Evolutionary conservation across 1,140 invertebrate genomes (phyloP), one percentile per base, ranked within the genome.

Genomic region (Homalodisca vitripennis): DNA sequence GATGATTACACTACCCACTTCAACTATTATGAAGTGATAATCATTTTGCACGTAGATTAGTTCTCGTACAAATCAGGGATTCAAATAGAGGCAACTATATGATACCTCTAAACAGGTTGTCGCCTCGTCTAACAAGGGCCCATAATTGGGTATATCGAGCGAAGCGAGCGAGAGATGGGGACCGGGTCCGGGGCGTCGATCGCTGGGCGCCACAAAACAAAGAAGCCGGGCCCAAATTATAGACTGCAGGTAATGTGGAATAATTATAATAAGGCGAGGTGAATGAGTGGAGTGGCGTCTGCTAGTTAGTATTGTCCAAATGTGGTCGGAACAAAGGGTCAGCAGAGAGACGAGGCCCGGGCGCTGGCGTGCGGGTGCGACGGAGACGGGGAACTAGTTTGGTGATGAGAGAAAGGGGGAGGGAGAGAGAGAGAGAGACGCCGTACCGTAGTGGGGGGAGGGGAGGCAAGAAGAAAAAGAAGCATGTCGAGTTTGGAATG

Each of bases 211-310:
- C 55, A 60, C 55, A 27, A 60, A 60, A 60, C 55, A 60, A 60
- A 60, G 55, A 60, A 41, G 24, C 24, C 24, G 55, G 13, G 24
- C 2, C 55, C 55, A 60, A 66, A 66, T 66, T 66, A 66, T 47
- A 66, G 63, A 22, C 26, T 24, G 41, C 63, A 31, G 10, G 34
- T 66, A 66, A 66, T 31, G 63, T 22, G 31, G 63, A 66, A 66
- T 66, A 66, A 66, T 66, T 66, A 66, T 66, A 66, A 66, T 66
- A 66, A 41, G 55, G 55, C 55, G 55, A 60, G 55, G 55, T 60
- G 41, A 66, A 66, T 66, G 63, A 66, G 41, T 22, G 63, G 31
- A 47, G 41, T 46, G 63, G 63, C 34, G 55, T 60, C 32, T 66
- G 55, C 41, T 66, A 46, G 41, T 41, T 46, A 66, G 63, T 46